Evolutionary conservation across 2,113 vertebrate species (phyloP), one percentile per base, ranked within the genome.

Genomic region (Epinephelus moara): DNA sequence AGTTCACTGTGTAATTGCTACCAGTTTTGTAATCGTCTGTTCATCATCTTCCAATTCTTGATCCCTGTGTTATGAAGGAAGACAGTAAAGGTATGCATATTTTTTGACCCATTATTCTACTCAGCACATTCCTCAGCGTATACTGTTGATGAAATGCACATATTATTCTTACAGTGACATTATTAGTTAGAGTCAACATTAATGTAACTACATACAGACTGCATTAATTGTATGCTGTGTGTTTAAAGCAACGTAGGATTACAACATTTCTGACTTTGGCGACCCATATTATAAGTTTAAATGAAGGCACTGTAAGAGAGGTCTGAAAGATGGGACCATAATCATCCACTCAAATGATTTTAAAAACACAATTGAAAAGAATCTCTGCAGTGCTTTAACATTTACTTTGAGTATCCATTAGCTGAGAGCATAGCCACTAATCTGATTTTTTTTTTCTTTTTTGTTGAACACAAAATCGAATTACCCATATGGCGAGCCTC

Each of bases 401-500:
- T 80, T 27, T 81, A 84, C 55, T 75, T 69, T 71, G 79, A 78
- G 81, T 42, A 85, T 73, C 84, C 77, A 91, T 93, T 88, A 91
- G 78, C 76, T 68, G 56, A 82, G 27, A 89, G 59, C 37, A 70
- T 25, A 71, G 86, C 57, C 67, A 45, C 85, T 87, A 90, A 94
- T 95, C 71, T 50, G 59, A 90, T 94, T 92, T 84, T 70, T 80
- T 77, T 62, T 61, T 72, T 77, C 94, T 92, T 84, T 70, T 80
- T 77, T 59, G 64, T 72, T 77, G 81, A 81, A 70, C 55, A 33
- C 52, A 33, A 81, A 92, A 95, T 93, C 62, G 61, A 93, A 93
- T 94, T 88, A 93, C 81, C 90, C 91, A 88, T 91, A 89, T 93
- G 88, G 88, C n/a, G 30, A 71, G 72, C 76, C 85, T 92, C 91